A percentile compares a stretch with the other conserved stretches of the same genome.
phyloP scores from a whole-genome alignment of 2,888 invertebrate species.

The Nesidiocoris tenuis region DNA sequence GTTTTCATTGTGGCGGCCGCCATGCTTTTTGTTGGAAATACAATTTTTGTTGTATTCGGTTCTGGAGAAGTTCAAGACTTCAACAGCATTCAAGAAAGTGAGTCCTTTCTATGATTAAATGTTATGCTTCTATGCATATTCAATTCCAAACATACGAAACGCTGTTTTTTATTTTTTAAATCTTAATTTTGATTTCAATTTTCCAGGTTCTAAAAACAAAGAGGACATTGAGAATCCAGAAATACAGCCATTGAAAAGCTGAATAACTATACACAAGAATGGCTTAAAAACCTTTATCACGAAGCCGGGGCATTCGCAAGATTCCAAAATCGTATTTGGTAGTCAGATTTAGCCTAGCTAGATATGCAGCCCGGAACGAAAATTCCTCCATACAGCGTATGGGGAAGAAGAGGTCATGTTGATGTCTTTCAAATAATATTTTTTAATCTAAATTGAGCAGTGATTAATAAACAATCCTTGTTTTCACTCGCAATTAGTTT shows the following conservation, averaged over 20 bases:
- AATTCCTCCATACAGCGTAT: no score
- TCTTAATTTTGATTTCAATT: background rate
- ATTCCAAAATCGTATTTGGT: background rate
- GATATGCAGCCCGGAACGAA: no score
- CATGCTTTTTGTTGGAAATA: conserved; percentile 47
- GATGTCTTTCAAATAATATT: no score
- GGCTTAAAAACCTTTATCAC: background rate
- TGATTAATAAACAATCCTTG: no score
- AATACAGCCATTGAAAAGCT: conserved; percentile 4
- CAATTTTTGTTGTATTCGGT: conserved; percentile 44
- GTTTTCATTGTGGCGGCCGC: conserved; percentile 46
- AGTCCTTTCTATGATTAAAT: background rate
- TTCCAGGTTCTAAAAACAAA: background rate
- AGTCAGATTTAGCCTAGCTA: no score
- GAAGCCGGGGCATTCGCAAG: background rate
- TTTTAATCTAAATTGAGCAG: no score
- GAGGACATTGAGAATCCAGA: background rate
- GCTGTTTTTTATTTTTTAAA: background rate
- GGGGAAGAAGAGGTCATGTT: no score
- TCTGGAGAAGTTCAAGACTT: conserved; percentile 45
- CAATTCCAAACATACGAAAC: background rate
- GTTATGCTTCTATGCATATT: no score
- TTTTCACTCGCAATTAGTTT: no score
- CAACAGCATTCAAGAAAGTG: conserved; percentile 41
- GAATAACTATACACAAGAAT: background rate